Base-by-base conservation (phyloP, 1,140 invertebrate species). In the Metaphire vulgaris region DNA sequence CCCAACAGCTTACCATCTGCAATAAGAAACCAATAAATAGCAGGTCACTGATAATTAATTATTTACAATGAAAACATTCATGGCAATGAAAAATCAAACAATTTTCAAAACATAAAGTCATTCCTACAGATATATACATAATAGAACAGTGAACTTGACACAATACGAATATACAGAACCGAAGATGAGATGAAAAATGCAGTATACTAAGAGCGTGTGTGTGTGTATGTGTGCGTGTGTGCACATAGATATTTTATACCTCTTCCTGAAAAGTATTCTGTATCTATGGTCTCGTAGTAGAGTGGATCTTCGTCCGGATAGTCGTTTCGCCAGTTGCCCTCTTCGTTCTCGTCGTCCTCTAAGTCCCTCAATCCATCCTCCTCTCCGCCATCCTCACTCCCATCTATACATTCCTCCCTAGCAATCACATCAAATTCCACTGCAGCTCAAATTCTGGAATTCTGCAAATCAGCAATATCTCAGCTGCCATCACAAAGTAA, bases 251-350 rank as follows among this genome's bases (percentile, higher is more conserved):
- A n/a, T n/a, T n/a, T n/a, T n/a, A n/a, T n/a, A 56, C 41, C 41
- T 56, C 21, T 21, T 6, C 41, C 41, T 6, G 6, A 56, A 56
- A 56, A 6, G 41, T 56, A 56, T 56, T 56, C 41, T 6, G 41
- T 56, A 21, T 56, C 41, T 21, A 56, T 56, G 41, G 41, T 56
- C 41, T 56, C 41, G 41, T 56, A 69, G 67, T 28, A 69, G 67
- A 31, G 67, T 6, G 83, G 83, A 77, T 84, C 83, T 77, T 84
- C 82, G 76, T 85, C 83, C 12, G 84, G 84, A 74, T 85, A 85
- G 77, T 85, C 84, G 80, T 85, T 85, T 71, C 84, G 83, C 83
- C 83, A 85, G 79, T 85, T 85, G 68, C 71, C 77, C 70, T 85
- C 84, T 69, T 82, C 83, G 79, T 85, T 84, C 73, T 82, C 82